Evolutionary conservation across 2,888 invertebrate species (phyloP).

Genomic region (Neocrepidodera transversa): DNA sequence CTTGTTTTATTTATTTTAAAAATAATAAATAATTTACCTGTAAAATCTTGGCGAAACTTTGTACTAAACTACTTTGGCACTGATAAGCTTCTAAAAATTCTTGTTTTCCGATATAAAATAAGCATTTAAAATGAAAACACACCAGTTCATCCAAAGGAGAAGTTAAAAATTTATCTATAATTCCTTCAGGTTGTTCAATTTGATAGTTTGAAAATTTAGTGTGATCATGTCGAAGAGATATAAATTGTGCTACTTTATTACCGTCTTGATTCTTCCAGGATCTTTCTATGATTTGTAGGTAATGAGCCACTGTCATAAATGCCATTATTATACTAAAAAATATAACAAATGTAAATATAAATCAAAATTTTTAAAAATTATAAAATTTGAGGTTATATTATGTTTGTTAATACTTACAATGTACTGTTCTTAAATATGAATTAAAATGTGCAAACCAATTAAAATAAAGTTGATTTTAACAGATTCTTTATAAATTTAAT

Average conservation of each 20-base stretch:
- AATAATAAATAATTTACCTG: too few species aligned
- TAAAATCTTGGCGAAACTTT: slow-evolving; percentile 80
- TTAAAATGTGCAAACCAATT: too few species aligned
- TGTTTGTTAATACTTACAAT: neutral
- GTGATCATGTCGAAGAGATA: slow-evolving; percentile 77
- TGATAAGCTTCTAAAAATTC: slow-evolving; percentile 76
- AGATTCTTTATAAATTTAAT: too few species aligned
- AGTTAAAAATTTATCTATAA: slow-evolving; percentile 74
- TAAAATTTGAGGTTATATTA: neutral
- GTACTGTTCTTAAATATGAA: too few species aligned
- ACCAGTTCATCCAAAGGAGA: slow-evolving; percentile 80
- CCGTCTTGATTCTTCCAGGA: slow-evolving; percentile 71
- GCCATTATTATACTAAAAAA: slow-evolving; percentile 36
- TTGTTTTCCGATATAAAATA: slow-evolving; percentile 62
- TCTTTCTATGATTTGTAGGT: slow-evolving; percentile 64
- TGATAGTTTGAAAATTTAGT: slow-evolving; percentile 73
- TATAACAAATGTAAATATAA: neutral
- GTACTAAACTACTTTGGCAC: slow-evolving; percentile 79
- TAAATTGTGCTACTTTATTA: slow-evolving; percentile 64
- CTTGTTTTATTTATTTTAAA: too few species aligned
- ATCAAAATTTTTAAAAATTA: neutral
- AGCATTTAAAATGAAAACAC: slow-evolving; percentile 74
- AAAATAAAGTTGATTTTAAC: too few species aligned
- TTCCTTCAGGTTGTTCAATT: slow-evolving; percentile 72
- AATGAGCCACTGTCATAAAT: slow-evolving; percentile 58